These are phyloP conservation scores for Lordiphosa fenestrarum DNA, from an alignment of 2,888 invertebrate species.

Conservation along the genomic window DNA sequence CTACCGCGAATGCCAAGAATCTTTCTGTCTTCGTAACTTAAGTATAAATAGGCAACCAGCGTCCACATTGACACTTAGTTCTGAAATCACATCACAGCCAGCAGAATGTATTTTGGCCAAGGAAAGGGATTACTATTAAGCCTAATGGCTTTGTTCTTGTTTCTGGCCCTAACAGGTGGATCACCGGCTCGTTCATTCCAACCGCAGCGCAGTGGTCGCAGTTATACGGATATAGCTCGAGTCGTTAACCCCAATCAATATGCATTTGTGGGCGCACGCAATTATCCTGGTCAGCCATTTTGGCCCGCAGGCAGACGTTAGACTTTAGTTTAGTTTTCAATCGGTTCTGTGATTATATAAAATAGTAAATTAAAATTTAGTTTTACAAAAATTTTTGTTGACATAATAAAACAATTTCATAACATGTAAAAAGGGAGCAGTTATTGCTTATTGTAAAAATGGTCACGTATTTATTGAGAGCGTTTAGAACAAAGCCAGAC, in stretches of 20 bases:
- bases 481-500: too few species aligned
- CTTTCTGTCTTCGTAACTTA: slow-evolving; percentile 19
- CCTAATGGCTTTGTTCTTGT: slow-evolving; percentile 35
- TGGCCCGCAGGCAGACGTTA: slow-evolving; percentile 78
- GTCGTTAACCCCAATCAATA: slow-evolving; percentile 84
- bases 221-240: slow-evolving; percentile 87
- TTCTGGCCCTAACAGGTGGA: slow-evolving; percentile 10
- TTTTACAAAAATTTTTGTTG: too few species aligned
- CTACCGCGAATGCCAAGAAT: slow-evolving; percentile 35
- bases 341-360: not conserved
- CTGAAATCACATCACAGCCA: slow-evolving; percentile 29
- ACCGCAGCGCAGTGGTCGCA: slow-evolving; percentile 77
- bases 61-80: slow-evolving; percentile 38
- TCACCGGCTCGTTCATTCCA: slow-evolving; percentile 29
- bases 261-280: slow-evolving; percentile 79
- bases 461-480: too few species aligned
- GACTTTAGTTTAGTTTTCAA: not conserved
- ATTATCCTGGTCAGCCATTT: slow-evolving; percentile 83
- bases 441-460: too few species aligned
- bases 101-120: slow-evolving; percentile 36
- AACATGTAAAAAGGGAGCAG: too few species aligned
- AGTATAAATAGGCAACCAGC: slow-evolving; percentile 50
- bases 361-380: too few species aligned
- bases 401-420: too few species aligned
- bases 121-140: slow-evolving; percentile 20